Percentiles rank a stretch among this genome's conserved stretches.
These are phyloP conservation scores for Scolanthus callimorphus DNA, from an alignment of 92 coral and sea anemone genomes.

Conservation along the genomic window DNA sequence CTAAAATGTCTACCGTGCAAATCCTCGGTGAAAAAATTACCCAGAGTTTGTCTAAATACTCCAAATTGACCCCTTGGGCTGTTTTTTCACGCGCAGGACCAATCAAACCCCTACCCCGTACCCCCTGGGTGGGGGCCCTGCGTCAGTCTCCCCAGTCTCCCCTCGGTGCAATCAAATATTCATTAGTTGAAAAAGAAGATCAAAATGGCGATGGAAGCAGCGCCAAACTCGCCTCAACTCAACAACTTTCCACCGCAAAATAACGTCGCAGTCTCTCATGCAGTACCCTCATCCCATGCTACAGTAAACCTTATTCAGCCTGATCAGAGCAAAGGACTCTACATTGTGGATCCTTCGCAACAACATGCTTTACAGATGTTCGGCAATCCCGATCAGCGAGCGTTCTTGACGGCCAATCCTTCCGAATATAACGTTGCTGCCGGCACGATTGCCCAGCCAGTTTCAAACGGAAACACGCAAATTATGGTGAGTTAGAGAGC, in stretches of 20 bases:
- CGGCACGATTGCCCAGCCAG: conserved; percentile 88
- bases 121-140: conserved; percentile 5
- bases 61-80: too few relatives aligned
- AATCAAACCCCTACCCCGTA: too few relatives aligned
- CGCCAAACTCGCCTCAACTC: conserved; percentile 94
- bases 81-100: too few relatives aligned
- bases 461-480: conserved; percentile 93
- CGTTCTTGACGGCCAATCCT: conserved; percentile 87
- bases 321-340: conserved; percentile 95
- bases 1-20: too few relatives aligned
- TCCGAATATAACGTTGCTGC: conserved; percentile 90
- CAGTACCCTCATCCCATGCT: conserved; percentile 89
- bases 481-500: conserved; percentile 75
- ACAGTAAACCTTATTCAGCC: conserved; percentile 93
- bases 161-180: conserved; percentile 68
- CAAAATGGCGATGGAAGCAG: conserved; percentile 98
- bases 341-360: conserved; percentile 97
- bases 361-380: conserved; percentile 95
- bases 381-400: conserved; percentile 92
- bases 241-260: conserved; percentile 89
- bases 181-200: conserved; percentile 66
- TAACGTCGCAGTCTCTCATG: conserved; percentile 84
- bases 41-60: too few relatives aligned
- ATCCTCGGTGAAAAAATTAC: too few relatives aligned
- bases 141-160: conserved; percentile 23